Evolutionary conservation across 64 coral and sea anemone species (phyloP), one percentile per base, ranked within the genome.

Genomic region (Montipora cactus): DNA sequence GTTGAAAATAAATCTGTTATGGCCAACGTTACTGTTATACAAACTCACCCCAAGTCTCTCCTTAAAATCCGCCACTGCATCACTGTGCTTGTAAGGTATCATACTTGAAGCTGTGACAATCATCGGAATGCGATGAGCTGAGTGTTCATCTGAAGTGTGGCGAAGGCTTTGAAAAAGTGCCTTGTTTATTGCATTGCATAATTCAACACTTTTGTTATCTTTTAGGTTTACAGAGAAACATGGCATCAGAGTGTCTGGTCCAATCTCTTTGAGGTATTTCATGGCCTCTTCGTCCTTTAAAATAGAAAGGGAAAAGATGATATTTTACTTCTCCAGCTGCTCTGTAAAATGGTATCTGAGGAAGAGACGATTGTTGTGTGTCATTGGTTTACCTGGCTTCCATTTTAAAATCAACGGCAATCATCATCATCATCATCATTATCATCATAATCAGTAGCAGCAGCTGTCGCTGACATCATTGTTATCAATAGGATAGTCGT

Each of bases 61-160:
- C n/a, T 96, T 96, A 15, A 93, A 93, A 15, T 90, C 73, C 53
- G 90, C 75, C 45, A 96, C 72, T 46, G 95, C 91, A 14, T 58
- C 46, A 67, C 95, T 96, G 91, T 90, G 74, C 1, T 79, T 69
- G 14, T 68, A 61, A 28, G 93, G 89, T 0, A 23, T 21, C 83
- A 92, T 89, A 20, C 87, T 96, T 5, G 95, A 96, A 28, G 95
- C 61, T n/a, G 95, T 96, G 12, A 96, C 95, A 44, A 96, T 23
- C 95, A 96, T 93, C 59, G 95, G 95, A 49, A 89, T 76, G 20
- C 95, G 77, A 78, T 76, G 90, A 22, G 95, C 87, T 18, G 79
- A 84, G 19, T 66, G 59, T 20, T 76, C 81, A 48, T 89, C 91
- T 45, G 84, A 72, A 5, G 91, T 87, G 64, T 92, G 90, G 18